These are phyloP conservation scores for Acanthiza pusilla DNA, from an alignment of 2,797 vertebrate genomes.

Conservation along the genomic window DNA sequence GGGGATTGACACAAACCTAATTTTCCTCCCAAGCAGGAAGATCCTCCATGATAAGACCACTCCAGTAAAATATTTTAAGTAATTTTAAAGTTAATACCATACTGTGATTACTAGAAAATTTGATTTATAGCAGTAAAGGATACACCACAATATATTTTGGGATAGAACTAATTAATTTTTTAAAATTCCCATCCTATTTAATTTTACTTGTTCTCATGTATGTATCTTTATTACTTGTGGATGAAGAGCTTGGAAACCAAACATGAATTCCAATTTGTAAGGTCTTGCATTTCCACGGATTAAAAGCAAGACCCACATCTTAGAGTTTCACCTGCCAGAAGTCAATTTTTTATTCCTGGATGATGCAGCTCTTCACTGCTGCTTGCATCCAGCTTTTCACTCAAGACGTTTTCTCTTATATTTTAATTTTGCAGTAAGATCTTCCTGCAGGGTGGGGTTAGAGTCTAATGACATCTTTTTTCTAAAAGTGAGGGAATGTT, in stretches of 20 bases:
- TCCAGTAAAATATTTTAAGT: neutral
- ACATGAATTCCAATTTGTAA: neutral
- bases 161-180: neutral
- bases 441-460: accelerated
- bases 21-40: neutral
- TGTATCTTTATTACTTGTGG: neutral
- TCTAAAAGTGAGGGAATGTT: neutral
- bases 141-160: neutral
- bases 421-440: neutral
- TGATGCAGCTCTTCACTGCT: neutral
- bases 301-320: neutral
- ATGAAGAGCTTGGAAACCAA: neutral
- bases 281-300: neutral
- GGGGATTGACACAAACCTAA: neutral
- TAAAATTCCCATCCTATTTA: neutral
- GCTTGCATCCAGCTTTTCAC: neutral
- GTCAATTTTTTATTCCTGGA: neutral
- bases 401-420: neutral
- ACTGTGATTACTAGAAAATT: neutral
- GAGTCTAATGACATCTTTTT: neutral
- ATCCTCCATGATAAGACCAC: neutral
- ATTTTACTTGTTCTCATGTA: neutral
- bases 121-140: neutral
- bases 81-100: neutral
- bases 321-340: neutral